A percentile compares a stretch with the other conserved stretches of the same genome.
phyloP scores from a whole-genome alignment of 2,113 vertebrate genomes.

The Pelvicachromis taeniatus region DNA sequence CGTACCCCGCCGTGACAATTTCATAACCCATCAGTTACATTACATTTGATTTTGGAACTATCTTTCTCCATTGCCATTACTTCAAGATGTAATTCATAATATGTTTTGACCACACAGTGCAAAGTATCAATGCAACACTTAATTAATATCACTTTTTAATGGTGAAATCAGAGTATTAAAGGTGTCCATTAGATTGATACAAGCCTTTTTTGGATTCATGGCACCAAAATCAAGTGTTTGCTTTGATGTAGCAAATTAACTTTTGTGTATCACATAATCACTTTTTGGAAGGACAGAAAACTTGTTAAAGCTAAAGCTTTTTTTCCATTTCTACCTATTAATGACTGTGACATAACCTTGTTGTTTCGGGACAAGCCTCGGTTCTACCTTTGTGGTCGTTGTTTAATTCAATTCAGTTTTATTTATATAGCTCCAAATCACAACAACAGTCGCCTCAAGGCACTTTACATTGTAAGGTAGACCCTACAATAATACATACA shows the following conservation, averaged over 20 bases:
- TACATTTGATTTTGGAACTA: background rate
- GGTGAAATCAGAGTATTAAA: background rate
- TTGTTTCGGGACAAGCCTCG: background rate
- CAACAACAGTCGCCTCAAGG: too few species aligned
- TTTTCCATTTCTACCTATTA: background rate
- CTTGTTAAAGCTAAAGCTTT: background rate
- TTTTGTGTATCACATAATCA: fast-evolving
- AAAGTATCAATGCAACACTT: background rate
- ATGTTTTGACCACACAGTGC: background rate
- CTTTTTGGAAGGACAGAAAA: background rate
- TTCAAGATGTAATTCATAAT: background rate
- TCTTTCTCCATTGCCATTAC: background rate
- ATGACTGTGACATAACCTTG: background rate
- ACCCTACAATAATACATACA: too few species aligned
- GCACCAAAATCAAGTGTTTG: background rate
- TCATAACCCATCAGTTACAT: background rate
- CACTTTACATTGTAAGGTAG: too few species aligned
- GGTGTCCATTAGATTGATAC: background rate
- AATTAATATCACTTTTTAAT: background rate
- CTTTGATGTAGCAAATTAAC: background rate
- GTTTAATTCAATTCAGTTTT: too few species aligned
- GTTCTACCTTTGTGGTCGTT: background rate
- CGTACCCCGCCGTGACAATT: too few species aligned
- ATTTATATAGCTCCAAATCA: too few species aligned
- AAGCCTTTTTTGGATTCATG: background rate